Percentiles rank a stretch among this genome's conserved stretches.
Conservation (phyloP, 37 sponge, comb jelly and placozoan genomes). For the Diacarnus erythraeanus region DNA sequence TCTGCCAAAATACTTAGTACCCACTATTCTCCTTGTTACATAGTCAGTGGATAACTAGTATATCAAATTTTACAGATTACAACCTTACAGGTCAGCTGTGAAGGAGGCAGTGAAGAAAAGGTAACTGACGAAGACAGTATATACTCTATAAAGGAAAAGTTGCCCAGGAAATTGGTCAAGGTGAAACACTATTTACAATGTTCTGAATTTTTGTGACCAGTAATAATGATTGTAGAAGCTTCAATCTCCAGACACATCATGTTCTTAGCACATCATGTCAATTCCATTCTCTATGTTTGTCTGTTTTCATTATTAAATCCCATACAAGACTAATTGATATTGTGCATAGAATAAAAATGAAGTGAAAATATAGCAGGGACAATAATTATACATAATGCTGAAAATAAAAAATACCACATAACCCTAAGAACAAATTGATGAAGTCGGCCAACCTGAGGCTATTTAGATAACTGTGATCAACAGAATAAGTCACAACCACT, state of each 20-base stretch:
- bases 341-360: not conserved
- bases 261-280: too few relatives aligned
- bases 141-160: slow-evolving; percentile 56
- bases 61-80: not conserved
- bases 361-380: not conserved
- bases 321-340: not conserved
- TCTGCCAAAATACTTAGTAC: slow-evolving; percentile 59
- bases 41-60: slow-evolving; percentile 21
- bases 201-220: too few relatives aligned
- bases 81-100: slow-evolving; percentile 43
- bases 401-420: not conserved
- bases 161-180: slow-evolving; percentile 63
- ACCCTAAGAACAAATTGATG: not conserved
- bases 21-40: slow-evolving; percentile 45
- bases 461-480: not conserved
- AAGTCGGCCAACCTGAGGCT: slow-evolving; percentile 20
- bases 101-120: not conserved
- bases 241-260: too few relatives aligned
- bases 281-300: too few relatives aligned
- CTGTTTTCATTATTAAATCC: too few relatives aligned
- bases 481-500: not conserved
- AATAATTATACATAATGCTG: not conserved
- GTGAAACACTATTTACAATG: slow-evolving; percentile 5
- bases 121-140: slow-evolving; percentile 47
- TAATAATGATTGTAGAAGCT: too few relatives aligned